These are phyloP conservation scores for Dasypus novemcinctus DNA, from an alignment of 2,113 vertebrate genomes.

Conservation along the genomic window DNA sequence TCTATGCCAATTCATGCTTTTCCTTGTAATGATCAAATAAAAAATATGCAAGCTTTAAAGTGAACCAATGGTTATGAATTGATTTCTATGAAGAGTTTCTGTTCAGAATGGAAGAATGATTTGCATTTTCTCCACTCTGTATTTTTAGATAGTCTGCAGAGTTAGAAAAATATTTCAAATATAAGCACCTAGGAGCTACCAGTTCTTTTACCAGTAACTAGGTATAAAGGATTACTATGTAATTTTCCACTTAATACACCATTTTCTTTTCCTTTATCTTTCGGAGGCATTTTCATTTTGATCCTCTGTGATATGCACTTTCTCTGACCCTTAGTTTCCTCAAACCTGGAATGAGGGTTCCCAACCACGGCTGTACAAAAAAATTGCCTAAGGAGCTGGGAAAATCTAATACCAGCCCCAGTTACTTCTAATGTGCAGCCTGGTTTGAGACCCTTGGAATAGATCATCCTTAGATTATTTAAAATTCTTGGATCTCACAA, in stretches of 20 bases:
- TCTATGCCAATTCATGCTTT: not conserved
- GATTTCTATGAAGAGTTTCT: not conserved
- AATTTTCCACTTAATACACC: not conserved
- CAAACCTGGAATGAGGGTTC: not conserved
- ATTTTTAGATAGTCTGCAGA: not conserved
- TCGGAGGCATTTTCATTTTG: not conserved
- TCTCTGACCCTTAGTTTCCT: not conserved
- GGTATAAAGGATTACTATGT: not conserved
- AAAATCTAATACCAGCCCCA: accelerated
- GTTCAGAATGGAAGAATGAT: not conserved
- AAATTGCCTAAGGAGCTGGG: too few species aligned
- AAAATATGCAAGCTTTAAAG: not conserved
- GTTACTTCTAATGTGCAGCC: not conserved
- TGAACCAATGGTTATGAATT: not conserved
- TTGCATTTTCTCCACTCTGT: not conserved
- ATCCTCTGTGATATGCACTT: not conserved
- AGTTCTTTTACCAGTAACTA: not conserved
- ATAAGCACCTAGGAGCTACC: not conserved
- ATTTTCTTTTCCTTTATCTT: not conserved
- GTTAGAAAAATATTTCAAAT: not conserved
- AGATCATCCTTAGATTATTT: not conserved
- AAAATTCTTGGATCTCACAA: not conserved
- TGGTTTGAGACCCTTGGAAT: not conserved
- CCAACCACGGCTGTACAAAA: not conserved
- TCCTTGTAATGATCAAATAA: not conserved